Base-by-base conservation (phyloP, 2,113 vertebrate genomes). In the Heterochromis multidens region DNA sequence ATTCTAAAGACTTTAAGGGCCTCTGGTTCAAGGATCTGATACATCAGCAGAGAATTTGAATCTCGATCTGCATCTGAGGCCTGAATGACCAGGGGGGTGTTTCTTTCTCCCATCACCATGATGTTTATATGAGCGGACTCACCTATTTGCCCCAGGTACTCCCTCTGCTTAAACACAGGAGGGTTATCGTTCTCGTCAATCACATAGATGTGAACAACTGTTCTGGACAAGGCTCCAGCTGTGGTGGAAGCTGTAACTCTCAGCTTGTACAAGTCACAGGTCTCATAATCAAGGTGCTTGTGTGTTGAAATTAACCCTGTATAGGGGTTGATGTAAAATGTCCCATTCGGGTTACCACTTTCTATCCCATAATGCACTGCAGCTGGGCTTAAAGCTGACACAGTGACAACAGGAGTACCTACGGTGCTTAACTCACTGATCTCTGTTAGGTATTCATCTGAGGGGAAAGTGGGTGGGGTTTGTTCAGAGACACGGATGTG, bases 101-200 rank as follows among this genome's bases (percentile, higher is more conserved):
- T 97, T 86, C 94, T 95, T 40, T 97, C 96, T 65, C 96, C 97
- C 93, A 96, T 95, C 54, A 99, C 95, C 96, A 99, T 97, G 94
- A 96, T 98, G 83, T 97, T 96, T 7, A 95, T 7, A 7, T 94
- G 96, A n/a, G 97, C 96, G 0, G 97, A 96, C 94, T 99, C 99
- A 54, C 95, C 97, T 82, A 99, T 96, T 82, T 97, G 96, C 2
- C 98, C 99, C 5, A 95, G 0, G 2, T 98, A 98, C 2, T 91
- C 93, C 14, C 79, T 81, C 77, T 96, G 96, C 60, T 92, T 49
- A 21, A 99, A 98, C 80, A 94, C 4, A 0, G 99, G 99, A 0
- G 94, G 80, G 2, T 99, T 99, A 93, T 99, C 98, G 4, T 99
- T 99, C 93, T 98, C 97, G 21, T 99, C 99, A 52, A 98, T 95